Percentiles rank a stretch among this genome's conserved stretches.
phyloP scores from a whole-genome alignment of 1,140 invertebrate genomes.

The Catajapyx aquilonaris region DNA sequence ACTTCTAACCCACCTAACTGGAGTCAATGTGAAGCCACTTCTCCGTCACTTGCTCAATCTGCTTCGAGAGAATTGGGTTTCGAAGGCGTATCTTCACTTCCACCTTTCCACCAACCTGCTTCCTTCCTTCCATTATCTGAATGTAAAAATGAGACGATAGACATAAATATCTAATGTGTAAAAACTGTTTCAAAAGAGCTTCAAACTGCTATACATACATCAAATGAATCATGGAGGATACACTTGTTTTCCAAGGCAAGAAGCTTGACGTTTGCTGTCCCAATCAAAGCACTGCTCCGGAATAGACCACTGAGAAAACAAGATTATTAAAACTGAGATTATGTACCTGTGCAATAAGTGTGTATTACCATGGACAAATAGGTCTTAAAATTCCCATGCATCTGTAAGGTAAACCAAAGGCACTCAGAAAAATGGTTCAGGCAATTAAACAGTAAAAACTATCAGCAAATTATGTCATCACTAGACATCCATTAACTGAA shows the following conservation, averaged over 20 bases:
- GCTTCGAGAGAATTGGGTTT: constrained; percentile 71
- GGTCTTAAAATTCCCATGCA: no score
- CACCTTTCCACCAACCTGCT: constrained; percentile 66
- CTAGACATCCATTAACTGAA: no score
- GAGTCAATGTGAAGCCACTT: constrained; percentile 67
- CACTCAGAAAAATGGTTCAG: no score
- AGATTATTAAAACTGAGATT: constrained; percentile 1
- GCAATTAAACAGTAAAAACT: no score
- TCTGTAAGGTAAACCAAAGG: no score
- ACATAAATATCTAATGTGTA: constrained; percentile 4
- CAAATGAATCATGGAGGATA: constrained; percentile 70
- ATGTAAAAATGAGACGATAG: constrained; percentile 17
- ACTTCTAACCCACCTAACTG: no score
- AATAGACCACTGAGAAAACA: constrained; percentile 72
- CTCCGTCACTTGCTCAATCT: constrained; percentile 72
- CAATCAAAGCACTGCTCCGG: constrained; percentile 61
- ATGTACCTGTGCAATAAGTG: constrained; percentile 2
- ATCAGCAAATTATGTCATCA: no score
- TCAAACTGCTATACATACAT: constrained; percentile 41
- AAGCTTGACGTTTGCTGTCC: constrained; percentile 63
- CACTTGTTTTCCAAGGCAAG: constrained; percentile 66
- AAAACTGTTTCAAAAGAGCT: neutral
- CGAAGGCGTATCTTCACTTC: constrained; percentile 79
- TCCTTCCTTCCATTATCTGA: constrained; percentile 74
- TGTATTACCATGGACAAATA: no score